A percentile compares a stretch with the other conserved stretches of the same genome.
phyloP scores from a whole-genome alignment of 2,797 vertebrate genomes.

The Galaxias olidus region DNA sequence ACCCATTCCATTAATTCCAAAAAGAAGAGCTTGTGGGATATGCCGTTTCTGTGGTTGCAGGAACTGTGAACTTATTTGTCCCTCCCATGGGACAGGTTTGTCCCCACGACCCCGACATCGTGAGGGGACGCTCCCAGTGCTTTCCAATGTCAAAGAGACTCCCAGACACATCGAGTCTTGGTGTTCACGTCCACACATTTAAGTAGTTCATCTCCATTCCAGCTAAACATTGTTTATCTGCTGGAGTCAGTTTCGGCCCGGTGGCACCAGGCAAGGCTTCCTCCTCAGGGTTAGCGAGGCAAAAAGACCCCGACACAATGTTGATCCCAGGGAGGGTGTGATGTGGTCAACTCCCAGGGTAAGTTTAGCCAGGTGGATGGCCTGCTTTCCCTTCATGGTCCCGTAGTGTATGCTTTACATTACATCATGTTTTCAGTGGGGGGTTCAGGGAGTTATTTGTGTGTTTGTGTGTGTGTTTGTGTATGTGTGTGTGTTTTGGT shows the following conservation, averaged over 20 bases:
- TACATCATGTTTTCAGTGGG: slow-evolving; percentile 2
- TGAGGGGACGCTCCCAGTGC: slow-evolving; percentile 20
- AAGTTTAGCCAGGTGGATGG: slow-evolving; percentile 11
- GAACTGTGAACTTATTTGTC: slow-evolving; percentile 39
- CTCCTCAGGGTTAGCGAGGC: slow-evolving; percentile 33
- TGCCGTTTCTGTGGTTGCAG: slow-evolving; percentile 45
- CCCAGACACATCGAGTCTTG: slow-evolving; percentile 16
- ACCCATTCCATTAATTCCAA: slow-evolving; percentile 37
- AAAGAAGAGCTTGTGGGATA: slow-evolving; percentile 47
- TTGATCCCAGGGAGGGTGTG: slow-evolving; percentile 17
- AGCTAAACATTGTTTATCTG: slow-evolving; percentile 21
- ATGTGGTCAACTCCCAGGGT: slow-evolving; percentile 2
- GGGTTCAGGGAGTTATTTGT: background rate
- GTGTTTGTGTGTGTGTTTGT: background rate
- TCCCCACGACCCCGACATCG: slow-evolving; percentile 22
- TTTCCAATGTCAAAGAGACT: slow-evolving; percentile 35
- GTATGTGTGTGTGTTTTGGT: slow-evolving; percentile 4
- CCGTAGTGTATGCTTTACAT: background rate
- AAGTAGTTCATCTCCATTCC: slow-evolving; percentile 31
- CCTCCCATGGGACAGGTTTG: background rate
- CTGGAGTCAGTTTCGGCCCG: slow-evolving; percentile 16
- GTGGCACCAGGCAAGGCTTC: slow-evolving; percentile 26
- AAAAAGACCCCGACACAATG: slow-evolving; percentile 14
- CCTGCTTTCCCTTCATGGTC: background rate
- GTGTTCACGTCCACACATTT: slow-evolving; percentile 35